Base-by-base conservation (phyloP, 2,113 vertebrate species). In the Aegotheles bennettii region DNA sequence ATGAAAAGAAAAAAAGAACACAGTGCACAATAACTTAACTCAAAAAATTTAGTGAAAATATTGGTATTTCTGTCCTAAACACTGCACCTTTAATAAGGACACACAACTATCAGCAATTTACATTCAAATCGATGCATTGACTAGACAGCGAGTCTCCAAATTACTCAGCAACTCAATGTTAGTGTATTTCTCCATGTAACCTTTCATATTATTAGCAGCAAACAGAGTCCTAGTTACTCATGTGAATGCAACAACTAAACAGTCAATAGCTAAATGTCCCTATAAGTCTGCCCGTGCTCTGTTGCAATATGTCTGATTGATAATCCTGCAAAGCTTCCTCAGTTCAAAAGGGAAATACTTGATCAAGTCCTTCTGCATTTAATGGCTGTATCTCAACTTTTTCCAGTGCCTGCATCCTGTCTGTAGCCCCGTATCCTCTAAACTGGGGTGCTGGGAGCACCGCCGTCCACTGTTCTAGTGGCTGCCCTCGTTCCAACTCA, bases 81-180 rank as follows among this genome's bases (percentile, higher is more conserved):
- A 79, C 38, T 38, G 23, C 16, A 47, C 17, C n/a, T 84, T n/a
- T 88, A 87, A 67, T 80, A 69, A 95, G 71, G 71, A 89, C 23
- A 73, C 17, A 35, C 90, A 89, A 64, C 36, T 31, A 40, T 13
- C n/a, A 91, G 28, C 47, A 91, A 83, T 92, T 95, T 89, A 75
- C 50, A 87, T 71, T 7, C 67, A 84, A 88, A 89, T 90, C 78
- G 84, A 86, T 93, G 53, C 63, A 90, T 70, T 93, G 91, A 86
- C 31, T 15, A 10, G 50, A 43, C n/a, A 93, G 13, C 0, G 0
- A 81, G 90, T 57, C 43, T 94, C 33, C 48, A 67, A 76, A 79
- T 90, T 80, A 76, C 42, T 54, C 35, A 81, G 45, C 31, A 63
- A 67, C 20, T 83, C 16, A 23, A 82, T 83, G 26, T 68, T 68